phyloP scores from a whole-genome alignment of 2,113 vertebrate species.

The pig (Sus scrofa) region T2T-Sscrofa CM000826.6:133042501-133043000 shows the following conservation, averaged over 20 bases:
- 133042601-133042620: conserved; percentile 66
- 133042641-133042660: conserved; percentile 79
- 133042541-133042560: conserved; percentile 83
- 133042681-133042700: conserved; percentile 77
- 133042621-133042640: conserved; percentile 83
- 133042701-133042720: conserved; percentile 76
- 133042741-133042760: conserved; percentile 70
- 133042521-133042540: conserved; percentile 78
- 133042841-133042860: background rate
- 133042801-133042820: conserved; percentile 60
- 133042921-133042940: conserved; percentile 58
- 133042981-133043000: background rate
- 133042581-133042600: conserved; percentile 83
- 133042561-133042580: conserved; percentile 82
- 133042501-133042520: conserved; percentile 76
- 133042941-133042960: conserved; percentile 23
- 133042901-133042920: conserved; percentile 31
- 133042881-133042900: conserved; percentile 70
- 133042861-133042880: conserved; percentile 45
- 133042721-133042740: conserved; percentile 77
- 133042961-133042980: conserved; percentile 3
- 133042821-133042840: conserved; percentile 21
- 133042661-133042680: conserved; percentile 84
- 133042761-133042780: conserved; percentile 82
- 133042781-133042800: conserved; percentile 61